Conservation (phyloP, 2,888 invertebrate genomes). For the Cataglyphis altisquamis region DNA sequence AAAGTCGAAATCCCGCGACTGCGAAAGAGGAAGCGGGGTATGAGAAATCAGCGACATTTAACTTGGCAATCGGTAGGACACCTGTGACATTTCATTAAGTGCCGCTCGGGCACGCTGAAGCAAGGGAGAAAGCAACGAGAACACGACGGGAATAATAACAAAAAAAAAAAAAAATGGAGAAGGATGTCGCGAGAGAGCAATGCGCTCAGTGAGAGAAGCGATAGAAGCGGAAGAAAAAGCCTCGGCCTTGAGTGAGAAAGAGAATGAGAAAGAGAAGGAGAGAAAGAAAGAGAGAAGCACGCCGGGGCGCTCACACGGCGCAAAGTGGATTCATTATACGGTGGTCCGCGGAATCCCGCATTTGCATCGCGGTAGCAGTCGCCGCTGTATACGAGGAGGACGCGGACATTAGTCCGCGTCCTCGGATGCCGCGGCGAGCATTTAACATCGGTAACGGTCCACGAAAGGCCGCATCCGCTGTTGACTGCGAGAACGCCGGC, state of each 20-base stretch:
- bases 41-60: constrained; percentile 84
- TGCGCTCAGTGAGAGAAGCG: constrained; percentile 2
- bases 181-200: constrained; percentile 12
- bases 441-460: constrained; percentile 84
- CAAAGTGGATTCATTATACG: constrained; percentile 84
- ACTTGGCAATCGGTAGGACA: constrained; percentile 84
- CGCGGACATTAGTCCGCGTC: constrained; percentile 85
- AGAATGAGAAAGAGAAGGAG: constrained; percentile 43
- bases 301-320: constrained; percentile 67
- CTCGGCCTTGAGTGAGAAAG: not conserved
- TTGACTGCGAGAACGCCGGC: constrained; percentile 30
- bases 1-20: constrained; percentile 77
- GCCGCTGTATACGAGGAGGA: constrained; percentile 75
- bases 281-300: constrained; percentile 59
- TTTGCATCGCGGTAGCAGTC: constrained; percentile 82
- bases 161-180: not conserved
- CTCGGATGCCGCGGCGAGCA: constrained; percentile 83
- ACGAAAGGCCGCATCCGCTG: constrained; percentile 75
- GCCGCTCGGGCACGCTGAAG: constrained; percentile 69
- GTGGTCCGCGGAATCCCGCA: constrained; percentile 80
- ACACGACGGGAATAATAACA: constrained; percentile 49
- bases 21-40: constrained; percentile 73
- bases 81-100: constrained; percentile 86
- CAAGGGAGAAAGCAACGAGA: constrained; percentile 27
- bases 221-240: constrained; percentile 12